These are phyloP conservation scores for Brachionus rotundiformis DNA, from an alignment of 1,140 invertebrate genomes.

Conservation along the genomic window DNA sequence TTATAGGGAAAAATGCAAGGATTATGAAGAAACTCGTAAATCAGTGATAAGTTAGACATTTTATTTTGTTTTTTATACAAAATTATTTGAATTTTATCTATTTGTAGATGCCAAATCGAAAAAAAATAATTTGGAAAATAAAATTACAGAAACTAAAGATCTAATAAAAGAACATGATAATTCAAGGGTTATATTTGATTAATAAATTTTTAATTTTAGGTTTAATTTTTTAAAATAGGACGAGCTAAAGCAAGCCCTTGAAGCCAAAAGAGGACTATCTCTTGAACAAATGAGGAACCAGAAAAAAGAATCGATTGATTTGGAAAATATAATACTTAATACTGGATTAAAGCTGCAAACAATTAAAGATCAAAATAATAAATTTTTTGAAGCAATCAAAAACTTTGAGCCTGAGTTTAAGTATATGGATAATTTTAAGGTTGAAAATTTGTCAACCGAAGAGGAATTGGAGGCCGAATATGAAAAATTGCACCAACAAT, in stretches of 20 bases:
- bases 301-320: background rate
- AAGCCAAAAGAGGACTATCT: background rate
- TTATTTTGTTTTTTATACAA: background rate
- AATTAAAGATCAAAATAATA: constrained; percentile 21
- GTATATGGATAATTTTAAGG: background rate
- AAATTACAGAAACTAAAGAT: background rate
- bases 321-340: background rate
- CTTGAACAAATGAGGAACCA: background rate
- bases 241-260: background rate
- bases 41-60: background rate
- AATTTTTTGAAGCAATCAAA: background rate
- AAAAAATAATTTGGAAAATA: background rate
- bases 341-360: constrained; percentile 35
- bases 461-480: background rate
- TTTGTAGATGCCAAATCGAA: background rate
- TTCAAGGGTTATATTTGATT: constrained; percentile 1
- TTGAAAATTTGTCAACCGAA: background rate
- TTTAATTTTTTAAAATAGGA: background rate
- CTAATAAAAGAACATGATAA: constrained; percentile 2
- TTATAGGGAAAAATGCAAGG: background rate
- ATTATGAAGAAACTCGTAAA: constrained; percentile 40
- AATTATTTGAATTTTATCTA: background rate
- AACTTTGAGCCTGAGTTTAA: constrained; percentile 31
- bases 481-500: background rate
- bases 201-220: too few relatives aligned